A percentile compares a stretch with the other conserved stretches of the same genome.
phyloP scores from a whole-genome alignment of 2,113 vertebrate species.

The Psilopsiagon aymara region DNA sequence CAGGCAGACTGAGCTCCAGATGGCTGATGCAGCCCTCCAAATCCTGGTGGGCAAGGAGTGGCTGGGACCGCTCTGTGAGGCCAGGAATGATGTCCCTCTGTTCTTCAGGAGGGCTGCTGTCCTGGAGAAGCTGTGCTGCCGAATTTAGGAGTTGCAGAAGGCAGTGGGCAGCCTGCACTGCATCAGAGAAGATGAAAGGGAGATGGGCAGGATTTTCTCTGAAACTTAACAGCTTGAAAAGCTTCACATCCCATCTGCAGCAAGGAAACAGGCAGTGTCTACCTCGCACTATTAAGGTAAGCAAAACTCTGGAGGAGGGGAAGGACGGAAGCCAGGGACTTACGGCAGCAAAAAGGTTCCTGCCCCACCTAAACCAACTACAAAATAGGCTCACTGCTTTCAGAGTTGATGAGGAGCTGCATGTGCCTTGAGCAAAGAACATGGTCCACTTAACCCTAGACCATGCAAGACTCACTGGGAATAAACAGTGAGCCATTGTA shows the following conservation, averaged over 20 bases:
- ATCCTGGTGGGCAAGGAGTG: background rate
- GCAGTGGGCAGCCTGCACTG: background rate
- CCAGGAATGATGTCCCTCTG: background rate
- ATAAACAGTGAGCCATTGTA: background rate
- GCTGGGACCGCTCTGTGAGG: background rate
- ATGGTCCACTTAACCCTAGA: background rate
- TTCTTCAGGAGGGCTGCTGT: background rate
- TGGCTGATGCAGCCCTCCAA: background rate
- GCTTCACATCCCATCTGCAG: background rate
- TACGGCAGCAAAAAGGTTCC: background rate
- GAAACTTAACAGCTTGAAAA: background rate
- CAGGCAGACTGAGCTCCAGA: background rate
- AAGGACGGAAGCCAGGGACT: background rate
- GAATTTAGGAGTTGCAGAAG: background rate
- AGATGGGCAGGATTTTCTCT: background rate
- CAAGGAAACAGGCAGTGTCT: background rate
- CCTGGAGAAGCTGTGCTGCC: background rate
- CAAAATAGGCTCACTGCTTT: background rate
- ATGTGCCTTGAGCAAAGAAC: background rate
- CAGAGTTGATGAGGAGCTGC: background rate
- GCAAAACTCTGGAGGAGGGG: background rate
- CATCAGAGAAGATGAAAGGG: background rate
- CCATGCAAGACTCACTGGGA: background rate
- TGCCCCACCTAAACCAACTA: background rate
- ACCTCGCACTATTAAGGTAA: background rate